Evolutionary conservation across 2,888 invertebrate species (phyloP), one percentile per base, ranked within the genome.

Genomic region (Euplagia quadripunctaria): DNA sequence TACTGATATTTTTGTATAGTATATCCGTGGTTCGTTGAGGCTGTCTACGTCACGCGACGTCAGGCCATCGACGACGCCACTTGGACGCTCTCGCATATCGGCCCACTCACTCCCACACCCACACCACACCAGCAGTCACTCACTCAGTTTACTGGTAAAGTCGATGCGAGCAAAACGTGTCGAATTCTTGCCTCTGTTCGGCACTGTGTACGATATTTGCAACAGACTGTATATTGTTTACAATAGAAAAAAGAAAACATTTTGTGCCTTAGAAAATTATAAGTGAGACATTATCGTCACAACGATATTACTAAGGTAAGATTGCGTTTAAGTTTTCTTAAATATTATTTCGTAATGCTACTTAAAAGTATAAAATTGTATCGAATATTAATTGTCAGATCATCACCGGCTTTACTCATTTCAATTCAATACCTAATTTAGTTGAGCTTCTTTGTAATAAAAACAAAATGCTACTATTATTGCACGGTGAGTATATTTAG

Each of bases 11-110:
- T 63, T 80, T 72, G 77, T 77, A 82, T 84, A 86, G 20, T 61
- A 82, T 82, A 84, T 82, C 84, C 82, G 68, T 68, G 49, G 58
- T 85, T 79, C 79, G 83, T 80, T 74, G 79, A 61, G 52, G 20
- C 20, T 31, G 46, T 61, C 86, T 82, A 92, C 93, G 93, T 92
- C 92, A 92, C 85, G 79, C 85, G 78, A 90, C 91, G 92, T 92
- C 91, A 90, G 84, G 81, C 82, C 80, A 79, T 78, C 79, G 79
- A 77, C 77, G 82, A 76, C 31, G 69, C 63, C 77, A 78, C 70
- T 78, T 75, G 79, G 77, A 73, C 80, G 77, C 79, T 84, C 82
- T 85, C 83, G 79, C 75, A 84, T 85, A 84, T 88, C 86, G 83
- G 85, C 84, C 85, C 86, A 83, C 85, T 76, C 82, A 84, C 86